phyloP scores from a whole-genome alignment of 2,113 vertebrate genomes.

The Mungos mungo region DNA sequence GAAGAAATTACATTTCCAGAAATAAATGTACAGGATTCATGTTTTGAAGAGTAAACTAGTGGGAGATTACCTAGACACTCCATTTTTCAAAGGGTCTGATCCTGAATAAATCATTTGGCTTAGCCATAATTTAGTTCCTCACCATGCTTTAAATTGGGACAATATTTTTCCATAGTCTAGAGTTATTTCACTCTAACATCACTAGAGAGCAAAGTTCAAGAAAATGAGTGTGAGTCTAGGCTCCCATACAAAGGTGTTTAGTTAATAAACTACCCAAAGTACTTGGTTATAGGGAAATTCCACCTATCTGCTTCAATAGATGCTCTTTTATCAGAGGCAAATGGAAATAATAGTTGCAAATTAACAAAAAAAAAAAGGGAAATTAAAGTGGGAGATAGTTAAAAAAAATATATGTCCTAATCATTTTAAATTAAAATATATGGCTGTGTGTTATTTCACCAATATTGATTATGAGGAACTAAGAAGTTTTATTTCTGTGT shows the following conservation, averaged over 20 bases:
- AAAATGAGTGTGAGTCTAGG: conserved; percentile 37
- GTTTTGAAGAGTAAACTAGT: not conserved
- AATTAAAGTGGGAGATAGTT: not conserved
- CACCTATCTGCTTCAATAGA: not conserved
- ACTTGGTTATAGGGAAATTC: conserved; percentile 33
- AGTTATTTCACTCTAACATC: conserved; percentile 48
- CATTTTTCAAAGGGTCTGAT: not conserved
- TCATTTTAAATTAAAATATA: conserved; percentile 5
- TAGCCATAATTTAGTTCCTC: conserved; percentile 4
- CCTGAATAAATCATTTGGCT: not conserved
- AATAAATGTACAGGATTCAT: not conserved
- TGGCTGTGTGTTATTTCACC: not conserved
- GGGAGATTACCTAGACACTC: not conserved
- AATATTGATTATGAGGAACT: not conserved
- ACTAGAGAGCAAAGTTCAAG: conserved; percentile 4
- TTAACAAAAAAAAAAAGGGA: not conserved
- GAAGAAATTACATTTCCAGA: conserved; percentile 55
- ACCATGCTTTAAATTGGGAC: not conserved
- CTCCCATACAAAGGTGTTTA: conserved; percentile 51
- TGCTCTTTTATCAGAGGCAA: conserved; percentile 14
- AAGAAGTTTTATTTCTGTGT: not conserved
- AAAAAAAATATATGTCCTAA: not conserved
- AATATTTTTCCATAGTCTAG: not conserved
- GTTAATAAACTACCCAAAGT: conserved; percentile 51
- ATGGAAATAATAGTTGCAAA: not conserved